phyloP scores from a whole-genome alignment of 2,797 vertebrate species.

The Manis pentadactyla region DNA sequence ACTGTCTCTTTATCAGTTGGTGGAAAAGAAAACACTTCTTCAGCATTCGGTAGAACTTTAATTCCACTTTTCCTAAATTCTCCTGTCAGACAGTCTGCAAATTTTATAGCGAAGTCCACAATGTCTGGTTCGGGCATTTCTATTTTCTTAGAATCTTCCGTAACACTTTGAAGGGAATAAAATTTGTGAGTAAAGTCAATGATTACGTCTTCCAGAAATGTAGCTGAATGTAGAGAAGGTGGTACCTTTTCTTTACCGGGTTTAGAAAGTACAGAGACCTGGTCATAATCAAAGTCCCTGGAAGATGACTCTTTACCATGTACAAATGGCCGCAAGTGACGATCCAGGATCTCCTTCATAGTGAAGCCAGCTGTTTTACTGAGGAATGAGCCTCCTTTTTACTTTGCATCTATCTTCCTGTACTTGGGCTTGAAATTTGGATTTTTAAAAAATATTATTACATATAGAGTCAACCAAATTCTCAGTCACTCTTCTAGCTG shows the following conservation, averaged over 20 bases:
- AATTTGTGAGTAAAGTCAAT: conserved; percentile 80
- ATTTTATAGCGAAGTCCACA: conserved; percentile 66
- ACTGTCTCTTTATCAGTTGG: conserved; percentile 73
- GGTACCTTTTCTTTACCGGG: conserved; percentile 50
- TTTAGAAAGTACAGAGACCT: background rate
- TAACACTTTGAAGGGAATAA: conserved; percentile 64
- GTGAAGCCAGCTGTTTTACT: conserved; percentile 79
- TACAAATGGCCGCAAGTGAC: conserved; percentile 75
- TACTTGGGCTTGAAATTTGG: conserved; percentile 76
- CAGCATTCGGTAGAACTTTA: conserved; percentile 77
- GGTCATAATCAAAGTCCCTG: background rate
- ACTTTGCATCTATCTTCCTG: conserved; percentile 57
- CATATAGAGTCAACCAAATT: conserved; percentile 78
- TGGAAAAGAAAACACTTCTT: conserved; percentile 70
- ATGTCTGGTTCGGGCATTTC: conserved; percentile 55
- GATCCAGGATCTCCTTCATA: conserved; percentile 78
- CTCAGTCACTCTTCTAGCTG: conserved; percentile 63
- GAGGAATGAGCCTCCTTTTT: conserved; percentile 70
- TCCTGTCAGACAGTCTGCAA: conserved; percentile 75
- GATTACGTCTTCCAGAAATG: conserved; percentile 81
- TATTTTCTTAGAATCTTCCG: conserved; percentile 39
- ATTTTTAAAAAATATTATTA: conserved; percentile 76
- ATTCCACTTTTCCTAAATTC: conserved; percentile 79
- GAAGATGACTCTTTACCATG: conserved; percentile 49
- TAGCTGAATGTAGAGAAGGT: conserved; percentile 73